Evolutionary conservation across 2,888 invertebrate species (phyloP).

Genomic region (Drosophila pseudotakahashii): DNA sequence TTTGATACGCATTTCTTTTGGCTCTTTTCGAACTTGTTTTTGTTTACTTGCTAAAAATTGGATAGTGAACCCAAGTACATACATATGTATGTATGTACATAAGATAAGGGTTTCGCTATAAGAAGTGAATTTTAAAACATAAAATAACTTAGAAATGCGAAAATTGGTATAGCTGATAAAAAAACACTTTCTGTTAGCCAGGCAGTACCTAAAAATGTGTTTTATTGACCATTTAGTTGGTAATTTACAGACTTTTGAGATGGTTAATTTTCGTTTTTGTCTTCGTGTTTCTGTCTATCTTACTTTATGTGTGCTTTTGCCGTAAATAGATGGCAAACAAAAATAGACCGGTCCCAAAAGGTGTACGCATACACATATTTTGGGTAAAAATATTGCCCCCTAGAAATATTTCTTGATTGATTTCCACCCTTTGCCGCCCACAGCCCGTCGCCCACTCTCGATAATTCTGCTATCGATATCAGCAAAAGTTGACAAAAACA

Average conservation of each 20-base stretch:
- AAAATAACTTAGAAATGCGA: neutral
- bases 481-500: conserved; percentile 23
- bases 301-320: neutral
- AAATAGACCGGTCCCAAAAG: conserved; percentile 21
- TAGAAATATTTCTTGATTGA: conserved; percentile 16
- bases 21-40: neutral
- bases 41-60: conserved; percentile 5
- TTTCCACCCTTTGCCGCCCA: conserved; percentile 2
- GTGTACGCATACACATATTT: conserved; percentile 2
- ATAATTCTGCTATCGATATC: conserved; percentile 21
- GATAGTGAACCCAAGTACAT: neutral
- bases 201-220: neutral
- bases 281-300: neutral
- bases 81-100: neutral
- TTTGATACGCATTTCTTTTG: conserved; percentile 1
- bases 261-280: neutral
- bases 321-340: conserved; percentile 10
- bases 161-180: neutral
- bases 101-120: neutral
- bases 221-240: conserved; percentile 6
- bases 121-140: neutral
- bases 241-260: neutral
- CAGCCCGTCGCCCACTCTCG: neutral
- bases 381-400: conserved; percentile 10
- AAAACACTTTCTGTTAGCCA: neutral